phyloP scores from a whole-genome alignment of 1,140 invertebrate genomes.

The Drosophila mojavensis region DNA sequence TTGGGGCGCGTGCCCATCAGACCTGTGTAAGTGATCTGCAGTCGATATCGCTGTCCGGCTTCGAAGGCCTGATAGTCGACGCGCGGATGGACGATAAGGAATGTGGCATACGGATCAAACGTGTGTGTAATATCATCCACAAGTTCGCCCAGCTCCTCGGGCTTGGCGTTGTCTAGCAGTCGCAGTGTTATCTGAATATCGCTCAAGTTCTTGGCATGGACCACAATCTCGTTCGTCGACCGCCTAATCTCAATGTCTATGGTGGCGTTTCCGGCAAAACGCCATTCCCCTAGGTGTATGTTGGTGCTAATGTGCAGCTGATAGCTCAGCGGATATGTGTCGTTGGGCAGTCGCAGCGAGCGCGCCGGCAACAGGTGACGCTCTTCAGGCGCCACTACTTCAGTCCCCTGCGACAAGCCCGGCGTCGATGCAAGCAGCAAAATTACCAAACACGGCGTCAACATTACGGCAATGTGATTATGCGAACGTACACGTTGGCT shows the following conservation, averaged over 20 bases:
- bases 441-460: constrained; percentile 27
- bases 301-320: constrained; percentile 87
- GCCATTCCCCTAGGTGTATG: constrained; percentile 84
- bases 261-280: constrained; percentile 86
- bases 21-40: constrained; percentile 73
- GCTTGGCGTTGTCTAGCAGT: constrained; percentile 39
- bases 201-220: constrained; percentile 84
- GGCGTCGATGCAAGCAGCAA: constrained; percentile 28
- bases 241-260: constrained; percentile 85
- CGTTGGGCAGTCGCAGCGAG: constrained; percentile 86
- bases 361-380: neutral
- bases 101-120: constrained; percentile 33
- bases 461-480: constrained; percentile 45
- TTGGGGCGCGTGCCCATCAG: constrained; percentile 75
- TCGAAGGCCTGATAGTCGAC: constrained; percentile 74
- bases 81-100: constrained; percentile 69
- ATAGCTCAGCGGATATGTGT: constrained; percentile 87
- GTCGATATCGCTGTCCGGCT: constrained; percentile 63
- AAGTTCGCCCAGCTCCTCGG: constrained; percentile 18
- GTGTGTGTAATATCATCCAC: constrained; percentile 67
- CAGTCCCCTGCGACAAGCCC: constrained; percentile 8
- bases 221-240: constrained; percentile 84
- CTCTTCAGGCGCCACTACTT: neutral
- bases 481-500: constrained; percentile 55
- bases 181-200: constrained; percentile 65